A percentile compares a stretch with the other conserved stretches of the same genome.
phyloP scores from a whole-genome alignment of 2,888 invertebrate species.

The Timema podura region DNA sequence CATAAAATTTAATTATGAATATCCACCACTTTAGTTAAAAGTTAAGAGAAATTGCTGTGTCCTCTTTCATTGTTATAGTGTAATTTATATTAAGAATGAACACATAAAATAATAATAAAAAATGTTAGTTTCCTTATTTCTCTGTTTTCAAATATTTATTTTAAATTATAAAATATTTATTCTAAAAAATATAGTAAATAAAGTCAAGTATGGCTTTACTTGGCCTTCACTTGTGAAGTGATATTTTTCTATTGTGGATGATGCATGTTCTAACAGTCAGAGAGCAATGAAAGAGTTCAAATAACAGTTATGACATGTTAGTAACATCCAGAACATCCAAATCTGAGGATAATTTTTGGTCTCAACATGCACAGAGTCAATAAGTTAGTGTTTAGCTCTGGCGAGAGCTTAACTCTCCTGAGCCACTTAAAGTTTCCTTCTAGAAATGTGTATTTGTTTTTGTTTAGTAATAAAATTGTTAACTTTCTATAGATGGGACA shows the following conservation, averaged over 20 bases:
- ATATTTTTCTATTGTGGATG: background rate
- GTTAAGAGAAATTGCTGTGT: no score
- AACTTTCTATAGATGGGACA: background rate
- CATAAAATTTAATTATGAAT: no score
- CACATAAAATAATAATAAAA: no score
- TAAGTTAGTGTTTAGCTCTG: no score
- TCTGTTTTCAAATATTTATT: background rate
- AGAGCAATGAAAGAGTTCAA: conserved; percentile 15
- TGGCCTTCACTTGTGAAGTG: background rate
- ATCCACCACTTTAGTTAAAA: no score
- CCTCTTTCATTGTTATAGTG: no score
- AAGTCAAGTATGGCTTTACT: background rate
- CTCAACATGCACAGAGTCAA: background rate
- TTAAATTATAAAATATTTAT: background rate
- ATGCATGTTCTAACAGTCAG: background rate
- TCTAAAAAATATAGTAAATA: background rate
- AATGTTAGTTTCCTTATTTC: background rate
- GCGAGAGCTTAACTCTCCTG: no score
- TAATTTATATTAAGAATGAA: no score
- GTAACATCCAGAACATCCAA: background rate
- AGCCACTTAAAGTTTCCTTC: no score
- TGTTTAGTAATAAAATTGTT: no score
- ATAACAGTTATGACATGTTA: no score
- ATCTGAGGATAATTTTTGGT: conserved; percentile 2
- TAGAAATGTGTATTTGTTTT: no score